Percentiles rank a stretch among this genome's conserved stretches.
phyloP scores from a whole-genome alignment of 2,888 invertebrate genomes.

The Lochmaea capreae region DNA sequence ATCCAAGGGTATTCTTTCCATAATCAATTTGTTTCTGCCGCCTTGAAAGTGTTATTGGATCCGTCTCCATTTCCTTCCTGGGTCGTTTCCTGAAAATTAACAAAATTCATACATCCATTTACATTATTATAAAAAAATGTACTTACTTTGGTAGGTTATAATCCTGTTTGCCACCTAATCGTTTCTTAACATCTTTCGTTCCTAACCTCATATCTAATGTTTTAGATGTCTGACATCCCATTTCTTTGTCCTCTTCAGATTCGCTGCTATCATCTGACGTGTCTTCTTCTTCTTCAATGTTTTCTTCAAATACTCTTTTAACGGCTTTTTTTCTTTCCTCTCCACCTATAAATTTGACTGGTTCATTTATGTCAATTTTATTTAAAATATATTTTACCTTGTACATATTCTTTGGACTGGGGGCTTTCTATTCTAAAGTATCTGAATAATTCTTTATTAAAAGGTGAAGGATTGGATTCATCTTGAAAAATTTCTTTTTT shows the following conservation, averaged over 20 bases:
- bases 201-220: conserved; percentile 21
- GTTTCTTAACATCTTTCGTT: conserved; percentile 30
- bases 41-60: conserved; percentile 77
- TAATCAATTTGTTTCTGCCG: conserved; percentile 95
- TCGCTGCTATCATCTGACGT: background rate
- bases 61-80: conserved; percentile 71
- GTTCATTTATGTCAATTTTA: background rate
- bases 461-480: conserved; percentile 52
- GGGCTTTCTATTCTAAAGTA: conserved; percentile 44
- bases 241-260: conserved; percentile 13
- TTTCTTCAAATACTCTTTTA: conserved; percentile 18
- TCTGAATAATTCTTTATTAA: conserved; percentile 51
- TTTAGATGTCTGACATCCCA: conserved; percentile 10
- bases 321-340: conserved; percentile 22
- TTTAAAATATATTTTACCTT: background rate
- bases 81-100: conserved; percentile 40
- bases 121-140: background rate
- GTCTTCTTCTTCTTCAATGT: conserved; percentile 3
- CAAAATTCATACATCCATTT: background rate
- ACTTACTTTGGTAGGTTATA: conserved; percentile 31
- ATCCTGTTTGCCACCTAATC: conserved; percentile 31
- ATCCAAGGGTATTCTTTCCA: conserved; percentile 92
- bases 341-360: background rate
- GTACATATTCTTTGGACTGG: conserved; percentile 23
- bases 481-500: conserved; percentile 44